These are phyloP conservation scores for Erinaceus europaeus DNA, from an alignment of 2,113 vertebrate species.

Conservation along the genomic window DNA sequence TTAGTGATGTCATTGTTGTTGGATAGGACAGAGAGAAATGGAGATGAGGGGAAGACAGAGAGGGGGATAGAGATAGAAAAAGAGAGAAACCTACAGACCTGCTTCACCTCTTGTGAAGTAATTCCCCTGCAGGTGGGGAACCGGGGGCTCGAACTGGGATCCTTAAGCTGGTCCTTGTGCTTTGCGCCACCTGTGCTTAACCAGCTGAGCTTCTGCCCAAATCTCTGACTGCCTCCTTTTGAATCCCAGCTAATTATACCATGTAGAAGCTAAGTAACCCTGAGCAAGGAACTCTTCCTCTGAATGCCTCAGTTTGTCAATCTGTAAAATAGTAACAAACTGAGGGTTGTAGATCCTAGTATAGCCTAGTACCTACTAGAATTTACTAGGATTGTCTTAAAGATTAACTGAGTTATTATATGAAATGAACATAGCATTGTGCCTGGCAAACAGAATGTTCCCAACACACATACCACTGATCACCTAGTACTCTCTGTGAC, in stretches of 20 bases:
- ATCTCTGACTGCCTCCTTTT: not conserved
- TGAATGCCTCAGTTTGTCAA: not conserved
- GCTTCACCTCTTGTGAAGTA: too few species aligned
- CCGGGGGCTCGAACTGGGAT: too few species aligned
- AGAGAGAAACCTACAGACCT: too few species aligned
- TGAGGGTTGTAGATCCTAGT: not conserved
- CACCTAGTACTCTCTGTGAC: accelerated
- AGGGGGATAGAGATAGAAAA: too few species aligned
- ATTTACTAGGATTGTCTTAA: not conserved
- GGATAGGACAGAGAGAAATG: too few species aligned
- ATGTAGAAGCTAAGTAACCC: not conserved
- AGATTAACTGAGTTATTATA: not conserved
- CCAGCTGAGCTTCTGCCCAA: too few species aligned
- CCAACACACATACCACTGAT: accelerated
- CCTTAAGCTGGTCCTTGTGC: too few species aligned
- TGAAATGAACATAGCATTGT: not conserved
- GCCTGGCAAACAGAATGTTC: accelerated
- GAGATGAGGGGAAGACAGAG: too few species aligned
- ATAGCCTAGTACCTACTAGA: not conserved
- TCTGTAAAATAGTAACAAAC: not conserved
- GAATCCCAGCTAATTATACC: not conserved
- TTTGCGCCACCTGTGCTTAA: too few species aligned
- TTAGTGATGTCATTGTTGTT: too few species aligned
- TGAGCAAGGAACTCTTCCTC: not conserved
- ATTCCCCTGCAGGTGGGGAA: too few species aligned